A percentile compares a stretch with the other conserved stretches of the same genome.
Conservation (phyloP, 2,113 vertebrate genomes). For the Ammodytes dubius region DNA sequence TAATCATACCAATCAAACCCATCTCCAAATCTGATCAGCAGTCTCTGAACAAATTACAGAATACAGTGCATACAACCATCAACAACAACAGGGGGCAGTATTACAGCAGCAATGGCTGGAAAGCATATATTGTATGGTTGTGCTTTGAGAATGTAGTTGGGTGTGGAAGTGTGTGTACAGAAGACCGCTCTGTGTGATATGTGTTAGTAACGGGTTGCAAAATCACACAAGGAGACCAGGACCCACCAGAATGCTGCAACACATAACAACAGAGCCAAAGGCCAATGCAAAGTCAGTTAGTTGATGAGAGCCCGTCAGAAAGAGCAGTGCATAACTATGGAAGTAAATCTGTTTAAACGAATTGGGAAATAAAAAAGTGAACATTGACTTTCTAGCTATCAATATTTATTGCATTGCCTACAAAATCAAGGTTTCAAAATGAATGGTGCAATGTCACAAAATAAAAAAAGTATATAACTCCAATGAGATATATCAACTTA, state of each 20-base stretch:
- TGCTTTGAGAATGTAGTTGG: background rate
- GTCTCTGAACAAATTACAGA: background rate
- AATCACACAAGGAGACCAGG: background rate
- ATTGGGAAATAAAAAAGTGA: no score
- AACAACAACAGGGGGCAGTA: conserved; percentile 43
- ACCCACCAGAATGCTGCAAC: background rate
- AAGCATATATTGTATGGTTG: background rate
- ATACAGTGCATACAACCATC: background rate
- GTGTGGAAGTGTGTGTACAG: background rate
- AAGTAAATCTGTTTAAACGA: background rate
- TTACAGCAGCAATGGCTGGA: background rate
- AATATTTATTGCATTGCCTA: no score
- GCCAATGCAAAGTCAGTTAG: background rate
- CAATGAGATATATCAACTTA: no score
- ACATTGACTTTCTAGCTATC: no score
- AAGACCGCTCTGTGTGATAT: background rate
- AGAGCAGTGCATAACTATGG: background rate
- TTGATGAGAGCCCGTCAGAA: conserved; percentile 10
- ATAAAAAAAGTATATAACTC: no score
- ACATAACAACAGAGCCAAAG: background rate
- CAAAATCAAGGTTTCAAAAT: no score
- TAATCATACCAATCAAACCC: background rate
- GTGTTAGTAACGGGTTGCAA: background rate
- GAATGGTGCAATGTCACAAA: no score
- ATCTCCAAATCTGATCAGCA: background rate